Evolutionary conservation across 1,140 invertebrate genomes (phyloP).

Genomic region (Magallana ariakensis): DNA sequence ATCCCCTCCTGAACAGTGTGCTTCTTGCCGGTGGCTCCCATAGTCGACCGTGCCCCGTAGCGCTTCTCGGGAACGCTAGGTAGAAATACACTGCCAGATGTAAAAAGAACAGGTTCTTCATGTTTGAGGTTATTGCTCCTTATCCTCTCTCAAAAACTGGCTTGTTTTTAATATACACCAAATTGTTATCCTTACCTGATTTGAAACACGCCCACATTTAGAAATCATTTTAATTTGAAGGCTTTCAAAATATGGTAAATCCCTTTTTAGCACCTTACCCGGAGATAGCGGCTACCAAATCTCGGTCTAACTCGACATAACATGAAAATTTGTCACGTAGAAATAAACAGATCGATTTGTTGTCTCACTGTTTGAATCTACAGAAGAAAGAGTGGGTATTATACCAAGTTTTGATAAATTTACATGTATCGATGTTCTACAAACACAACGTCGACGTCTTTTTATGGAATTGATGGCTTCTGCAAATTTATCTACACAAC

Average conservation of each 20-base stretch:
- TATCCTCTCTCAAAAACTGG: not conserved
- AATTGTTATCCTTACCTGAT: slow-evolving; percentile 1
- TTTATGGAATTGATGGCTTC: not conserved
- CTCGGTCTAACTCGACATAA: not conserved
- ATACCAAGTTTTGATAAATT: slow-evolving; percentile 16
- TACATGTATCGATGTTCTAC: slow-evolving; percentile 8
- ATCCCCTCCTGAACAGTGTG: slow-evolving; percentile 95
- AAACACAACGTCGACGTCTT: not conserved
- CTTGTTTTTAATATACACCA: not conserved
- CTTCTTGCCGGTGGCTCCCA: slow-evolving; percentile 94
- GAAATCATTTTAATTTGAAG: not conserved
- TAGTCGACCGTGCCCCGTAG: slow-evolving; percentile 86
- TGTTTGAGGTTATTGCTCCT: not conserved
- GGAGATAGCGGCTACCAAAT: not conserved
- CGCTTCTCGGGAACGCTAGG: not conserved
- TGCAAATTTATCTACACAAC: not conserved
- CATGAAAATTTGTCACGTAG: not conserved
- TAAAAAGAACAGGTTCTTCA: not conserved
- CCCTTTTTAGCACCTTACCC: slow-evolving; percentile 18
- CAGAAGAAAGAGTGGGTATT: not conserved
- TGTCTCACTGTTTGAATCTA: not conserved
- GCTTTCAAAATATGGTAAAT: slow-evolving; percentile 11
- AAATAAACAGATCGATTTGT: slow-evolving; percentile 27
- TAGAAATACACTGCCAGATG: not conserved
- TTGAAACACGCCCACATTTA: slow-evolving; percentile 16